Percentiles rank a stretch among this genome's conserved stretches.
Evolutionary conservation across 2,113 vertebrate species (phyloP).

Genomic region (Festucalex cinctus): DNA sequence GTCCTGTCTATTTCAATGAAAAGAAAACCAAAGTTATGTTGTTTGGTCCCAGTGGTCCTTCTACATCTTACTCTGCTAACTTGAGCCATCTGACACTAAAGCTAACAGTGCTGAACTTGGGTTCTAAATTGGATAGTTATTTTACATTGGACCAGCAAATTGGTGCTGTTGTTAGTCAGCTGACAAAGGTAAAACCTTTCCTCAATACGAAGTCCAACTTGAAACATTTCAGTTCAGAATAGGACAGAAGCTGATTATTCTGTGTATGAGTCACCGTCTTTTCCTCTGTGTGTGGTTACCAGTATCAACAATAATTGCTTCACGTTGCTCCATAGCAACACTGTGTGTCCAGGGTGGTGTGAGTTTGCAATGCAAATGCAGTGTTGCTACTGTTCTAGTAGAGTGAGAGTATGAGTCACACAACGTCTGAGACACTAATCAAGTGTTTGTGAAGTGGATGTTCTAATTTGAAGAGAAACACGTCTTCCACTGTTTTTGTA

Average conservation of each 20-base stretch:
- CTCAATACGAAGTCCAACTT: neutral
- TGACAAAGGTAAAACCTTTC: no score
- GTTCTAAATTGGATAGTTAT: no score
- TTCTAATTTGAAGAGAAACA: neutral
- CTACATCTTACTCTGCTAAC: no score
- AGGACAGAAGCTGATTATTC: slow-evolving; percentile 3
- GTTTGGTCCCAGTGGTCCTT: no score
- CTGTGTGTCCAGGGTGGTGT: slow-evolving; percentile 19
- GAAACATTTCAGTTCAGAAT: neutral
- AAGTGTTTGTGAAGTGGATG: neutral
- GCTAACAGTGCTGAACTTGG: no score
- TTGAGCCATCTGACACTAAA: no score
- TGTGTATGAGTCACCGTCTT: slow-evolving; percentile 42
- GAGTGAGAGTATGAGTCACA: neutral
- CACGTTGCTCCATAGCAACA: slow-evolving; percentile 37
- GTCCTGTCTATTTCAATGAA: no score
- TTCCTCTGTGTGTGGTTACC: slow-evolving; percentile 29
- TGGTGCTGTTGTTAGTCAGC: no score
- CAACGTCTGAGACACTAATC: neutral
- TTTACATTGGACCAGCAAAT: no score
- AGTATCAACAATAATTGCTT: slow-evolving; percentile 40
- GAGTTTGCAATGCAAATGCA: slow-evolving; percentile 31
- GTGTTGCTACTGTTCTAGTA: neutral
- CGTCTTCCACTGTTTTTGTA: neutral
- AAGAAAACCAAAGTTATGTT: no score